Base-by-base conservation (phyloP, 2,797 vertebrate genomes). In the Glyptemys insculpta region DNA sequence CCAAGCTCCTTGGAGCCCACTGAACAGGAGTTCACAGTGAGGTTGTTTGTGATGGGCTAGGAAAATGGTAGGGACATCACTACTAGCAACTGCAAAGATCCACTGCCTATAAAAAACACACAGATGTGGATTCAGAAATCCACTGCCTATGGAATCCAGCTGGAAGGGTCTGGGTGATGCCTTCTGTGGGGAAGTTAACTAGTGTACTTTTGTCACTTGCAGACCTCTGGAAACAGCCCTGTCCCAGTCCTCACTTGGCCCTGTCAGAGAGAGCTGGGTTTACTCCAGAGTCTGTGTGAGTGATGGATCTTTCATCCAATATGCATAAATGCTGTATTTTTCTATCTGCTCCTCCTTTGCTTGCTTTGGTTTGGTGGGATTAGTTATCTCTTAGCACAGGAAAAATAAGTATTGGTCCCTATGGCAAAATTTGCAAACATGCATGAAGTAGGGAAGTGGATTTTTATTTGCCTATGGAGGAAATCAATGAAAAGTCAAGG, bases 281-380 rank as follows among this genome's bases (percentile, higher is more conserved):
- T 91, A 72, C 91, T 90, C 88, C 21, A 54, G 53, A 29, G 41
- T 50, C 62, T 72, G 53, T 4, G 8, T 5, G 6, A 16, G 56
- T 91, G 57, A 93, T 16, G 72, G 2, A 12, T 12, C 8, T 34
- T 54, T 84, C 29, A 85, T 41, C 68, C 31, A 21, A 57, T 83
- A 49, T 29, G 2, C 74, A 25, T 19, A 80, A 2, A 2, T 18
- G 1, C 15, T 89, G 10, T 65, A 52, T 86, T 91, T 97, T 92
- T 65, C 34, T 41, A 74, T 89, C 85, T 90, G 19, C 82, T 88
- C 10, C 72, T 89, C 25, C 10, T 91, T 93, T 89, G 14, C 10
- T 87, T 4, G 0, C 12, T 92, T 12, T 49, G 5, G 44, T 49
- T 92, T 89, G 91, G 12, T 34, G 8, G 65, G 65, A 94, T 62